Evolutionary conservation across 2,113 vertebrate species (phyloP).

Genomic region (Ochotona curzoniae): DNA sequence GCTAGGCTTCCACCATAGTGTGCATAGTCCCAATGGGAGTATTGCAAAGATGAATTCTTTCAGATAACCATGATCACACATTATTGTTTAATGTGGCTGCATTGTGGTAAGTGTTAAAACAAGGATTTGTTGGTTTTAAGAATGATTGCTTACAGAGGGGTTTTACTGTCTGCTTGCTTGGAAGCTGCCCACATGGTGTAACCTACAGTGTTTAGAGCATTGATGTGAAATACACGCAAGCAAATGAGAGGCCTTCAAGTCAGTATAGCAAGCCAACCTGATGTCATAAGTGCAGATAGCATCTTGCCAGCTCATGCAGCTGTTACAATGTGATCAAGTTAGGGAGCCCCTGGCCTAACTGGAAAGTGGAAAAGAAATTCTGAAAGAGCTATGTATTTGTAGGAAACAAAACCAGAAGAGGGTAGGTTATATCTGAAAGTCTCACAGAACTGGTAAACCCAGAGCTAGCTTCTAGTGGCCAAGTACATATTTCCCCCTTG

Average conservation of each 20-base stretch:
- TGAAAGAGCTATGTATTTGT: background rate
- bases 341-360: background rate
- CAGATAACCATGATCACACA: too few relatives aligned
- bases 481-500: background rate
- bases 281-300: background rate
- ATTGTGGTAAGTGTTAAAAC: slow-evolving; percentile 12
- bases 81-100: background rate
- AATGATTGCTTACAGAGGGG: background rate
- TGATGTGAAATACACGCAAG: background rate
- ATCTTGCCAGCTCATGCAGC: background rate
- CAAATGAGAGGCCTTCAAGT: background rate
- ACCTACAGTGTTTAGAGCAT: background rate
- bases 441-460: background rate
- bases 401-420: background rate
- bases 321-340: background rate
- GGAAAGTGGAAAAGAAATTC: background rate
- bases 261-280: background rate
- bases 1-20: too few relatives aligned
- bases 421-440: background rate
- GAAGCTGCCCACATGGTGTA: background rate
- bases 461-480: background rate
- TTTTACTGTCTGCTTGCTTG: background rate
- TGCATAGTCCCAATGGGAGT: too few relatives aligned
- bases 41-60: too few relatives aligned
- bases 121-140: background rate